Base-by-base conservation (phyloP, 1,140 invertebrate genomes). In the Drosophila sp. region DNA sequence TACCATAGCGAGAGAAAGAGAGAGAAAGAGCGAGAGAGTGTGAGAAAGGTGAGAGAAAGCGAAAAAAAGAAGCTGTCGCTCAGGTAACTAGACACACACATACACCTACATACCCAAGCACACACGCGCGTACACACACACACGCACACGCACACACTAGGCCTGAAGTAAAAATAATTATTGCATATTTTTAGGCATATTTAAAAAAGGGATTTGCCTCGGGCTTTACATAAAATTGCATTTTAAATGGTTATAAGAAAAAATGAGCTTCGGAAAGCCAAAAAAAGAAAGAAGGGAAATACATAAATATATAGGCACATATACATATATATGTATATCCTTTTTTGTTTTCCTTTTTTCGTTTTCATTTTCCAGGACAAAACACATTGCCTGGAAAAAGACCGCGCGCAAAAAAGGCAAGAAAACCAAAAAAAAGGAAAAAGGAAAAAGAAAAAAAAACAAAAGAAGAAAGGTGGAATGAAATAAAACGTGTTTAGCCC, bases 321-420 rank as follows among this genome's bases (percentile, higher is more conserved):
- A 2, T 55, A 11, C 23, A 30, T 55, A 55, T 55, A 11, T 30
- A 17, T 17, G 17, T 17, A 17, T 17, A 17, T 17, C 1, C 1
- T 35, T 58, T 56, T 30, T 3, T 35, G 17, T 3, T 23, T 58
- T 58, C 4, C 17, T 35, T 35, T 23, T 17, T 35, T 23, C 1
- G 32, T 35, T 32, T 25, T 3, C 5, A 50, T 50, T 35, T 58
- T 58, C 56, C 56, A 58, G 56, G 56, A 58, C 56, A 27, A 50
- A 50, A 50, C 44, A 50, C 44, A 58, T 58, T 32, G 56, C 56
- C 56, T 58, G 56, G 56, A 58, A 58, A 29, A 50, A 58, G 56
- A 58, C 30, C 56, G 56, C 56, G 56, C 56, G 44, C 33, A 60
- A 38, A 60, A 11, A 11, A 23, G 8, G 33, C 32, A 60, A 23